phyloP scores from a whole-genome alignment of 2,113 vertebrate species.

The Equus przewalskii region DNA sequence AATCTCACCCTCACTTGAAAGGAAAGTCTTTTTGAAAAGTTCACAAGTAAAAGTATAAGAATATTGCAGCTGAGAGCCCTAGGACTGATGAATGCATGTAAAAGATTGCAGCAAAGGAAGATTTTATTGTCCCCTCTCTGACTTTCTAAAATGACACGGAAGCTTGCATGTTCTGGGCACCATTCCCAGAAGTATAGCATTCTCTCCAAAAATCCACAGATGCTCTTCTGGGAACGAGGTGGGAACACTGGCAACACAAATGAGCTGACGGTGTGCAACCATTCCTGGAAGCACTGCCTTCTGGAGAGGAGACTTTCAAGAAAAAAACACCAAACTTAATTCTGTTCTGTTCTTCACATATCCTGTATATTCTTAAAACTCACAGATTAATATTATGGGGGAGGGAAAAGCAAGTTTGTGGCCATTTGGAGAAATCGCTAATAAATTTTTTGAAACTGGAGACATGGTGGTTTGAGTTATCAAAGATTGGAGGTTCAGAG shows the following conservation, averaged over 20 bases:
- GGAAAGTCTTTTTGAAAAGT: neutral
- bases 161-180: constrained; percentile 73
- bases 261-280: constrained; percentile 57
- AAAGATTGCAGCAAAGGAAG: constrained; percentile 58
- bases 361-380: constrained; percentile 33
- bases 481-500: neutral
- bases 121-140: constrained; percentile 59
- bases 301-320: constrained; percentile 77
- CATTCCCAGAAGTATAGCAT: constrained; percentile 79
- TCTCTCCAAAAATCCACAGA: constrained; percentile 77
- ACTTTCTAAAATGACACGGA: constrained; percentile 72
- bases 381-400: constrained; percentile 28
- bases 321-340: constrained; percentile 44
- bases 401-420: neutral
- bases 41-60: neutral
- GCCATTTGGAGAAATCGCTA: neutral
- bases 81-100: constrained; percentile 15
- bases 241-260: constrained; percentile 45
- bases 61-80: neutral
- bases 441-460: neutral
- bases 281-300: constrained; percentile 81
- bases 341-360: neutral
- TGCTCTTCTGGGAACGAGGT: constrained; percentile 81
- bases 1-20: neutral
- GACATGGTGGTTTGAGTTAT: neutral